Evolutionary conservation across 64 coral and sea anemone genomes (phyloP), one percentile per base, ranked within the genome.

Genomic region (Porites lutea): DNA sequence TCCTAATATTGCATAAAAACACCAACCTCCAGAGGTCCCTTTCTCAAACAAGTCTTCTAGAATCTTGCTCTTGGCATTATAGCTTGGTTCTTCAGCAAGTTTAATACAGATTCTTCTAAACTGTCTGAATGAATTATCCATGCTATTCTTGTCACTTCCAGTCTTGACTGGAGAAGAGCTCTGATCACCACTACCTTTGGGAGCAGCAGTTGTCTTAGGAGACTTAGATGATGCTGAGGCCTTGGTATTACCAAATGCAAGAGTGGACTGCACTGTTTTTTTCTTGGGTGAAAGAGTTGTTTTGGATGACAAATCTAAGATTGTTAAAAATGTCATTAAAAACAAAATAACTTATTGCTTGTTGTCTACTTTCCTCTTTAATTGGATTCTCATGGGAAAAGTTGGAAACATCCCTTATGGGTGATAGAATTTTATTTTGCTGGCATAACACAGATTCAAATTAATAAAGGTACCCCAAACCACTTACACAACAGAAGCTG

Each of bases 51-150:
- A 94, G 45, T 77, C 79, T 46, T 88, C 70, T 69, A 94, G 52
- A 68, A 96, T 93, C 19, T 90, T 93, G 71, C 88, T 99, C 72
- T 99, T 96, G 45, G 91, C 88, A 94, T 96, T 99, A 20, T 99
- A 99, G 58, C 97, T 94, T 91, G 97, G 97, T 78, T 98, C 97
- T 51, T 92, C 83, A 15, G 88, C 94, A 20, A 99, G 88, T 67
- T 93, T 74, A 7, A 89, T 15, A 72, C 97, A 99, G 59, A 99
- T 85, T 78, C 66, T 69, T 60, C 97, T 83, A 59, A 96, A 99
- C 72, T 93, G 88, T n/a, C 84, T 51, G 63, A 99, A 99, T 57
- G 88, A 78, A 59, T 97, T 88, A 83, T 97, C 95, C 61, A 88
- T 90, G 44, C 82, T 87, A 55, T 69, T 49, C 44, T 86, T 47